Percentiles rank a stretch among this genome's conserved stretches.
phyloP scores from a whole-genome alignment of 2,113 vertebrate species.

The Indicator maculatus region DNA sequence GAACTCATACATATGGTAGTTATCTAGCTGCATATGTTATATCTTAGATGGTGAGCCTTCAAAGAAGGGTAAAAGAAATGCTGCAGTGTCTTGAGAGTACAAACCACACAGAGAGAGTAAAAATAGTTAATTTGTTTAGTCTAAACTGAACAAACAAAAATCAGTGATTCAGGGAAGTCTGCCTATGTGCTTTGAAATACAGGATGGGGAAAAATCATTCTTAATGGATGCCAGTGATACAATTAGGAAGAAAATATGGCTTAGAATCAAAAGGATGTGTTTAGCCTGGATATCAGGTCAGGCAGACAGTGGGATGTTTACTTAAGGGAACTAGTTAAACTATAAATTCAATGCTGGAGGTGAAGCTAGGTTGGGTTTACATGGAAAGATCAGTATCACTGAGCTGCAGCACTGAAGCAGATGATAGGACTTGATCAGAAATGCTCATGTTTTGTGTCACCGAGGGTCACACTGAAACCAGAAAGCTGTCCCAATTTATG shows the following conservation, averaged over 20 bases:
- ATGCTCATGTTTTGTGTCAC: not conserved
- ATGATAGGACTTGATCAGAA: not conserved
- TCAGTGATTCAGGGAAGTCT: not conserved
- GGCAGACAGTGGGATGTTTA: conserved; percentile 25
- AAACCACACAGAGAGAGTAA: not conserved
- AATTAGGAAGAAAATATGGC: conserved; percentile 14
- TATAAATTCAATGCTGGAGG: not conserved
- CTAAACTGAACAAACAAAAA: conserved; percentile 34
- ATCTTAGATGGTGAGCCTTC: conserved; percentile 19
- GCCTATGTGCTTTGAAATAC: not conserved
- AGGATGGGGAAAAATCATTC: not conserved
- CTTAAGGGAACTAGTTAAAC: conserved; percentile 14
- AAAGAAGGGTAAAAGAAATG: conserved; percentile 37
- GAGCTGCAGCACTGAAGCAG: not conserved
- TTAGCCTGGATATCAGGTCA: conserved; percentile 36
- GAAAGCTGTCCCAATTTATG: conserved; percentile 3
- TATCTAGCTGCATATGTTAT: conserved; percentile 28
- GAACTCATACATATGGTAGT: conserved; percentile 37
- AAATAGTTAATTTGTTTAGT: conserved; percentile 9
- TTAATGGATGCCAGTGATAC: conserved; percentile 9
- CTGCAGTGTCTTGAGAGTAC: not conserved
- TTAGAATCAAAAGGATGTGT: not conserved
- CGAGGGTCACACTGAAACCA: not conserved
- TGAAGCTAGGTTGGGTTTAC: not conserved
- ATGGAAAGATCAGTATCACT: not conserved